These are phyloP conservation scores for Zaprionus inermis DNA, from an alignment of 1,140 invertebrate genomes.

Conservation along the genomic window DNA sequence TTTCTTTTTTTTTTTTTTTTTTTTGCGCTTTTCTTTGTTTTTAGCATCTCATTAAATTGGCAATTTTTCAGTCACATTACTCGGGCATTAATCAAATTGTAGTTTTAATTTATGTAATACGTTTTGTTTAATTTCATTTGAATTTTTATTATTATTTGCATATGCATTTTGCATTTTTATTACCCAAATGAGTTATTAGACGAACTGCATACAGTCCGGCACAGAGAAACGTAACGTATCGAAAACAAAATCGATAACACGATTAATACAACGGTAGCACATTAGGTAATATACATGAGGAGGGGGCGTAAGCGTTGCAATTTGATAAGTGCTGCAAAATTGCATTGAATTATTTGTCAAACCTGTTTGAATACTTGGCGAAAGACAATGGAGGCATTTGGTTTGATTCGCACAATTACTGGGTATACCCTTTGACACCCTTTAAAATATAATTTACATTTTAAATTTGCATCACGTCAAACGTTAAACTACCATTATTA, in stretches of 20 bases:
- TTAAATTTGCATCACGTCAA: neutral
- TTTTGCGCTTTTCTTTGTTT: slow-evolving; percentile 3
- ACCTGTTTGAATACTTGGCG: neutral
- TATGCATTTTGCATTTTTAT: neutral
- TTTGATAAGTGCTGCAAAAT: neutral
- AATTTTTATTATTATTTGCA: neutral
- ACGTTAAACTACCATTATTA: too few relatives aligned
- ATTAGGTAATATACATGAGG: neutral
- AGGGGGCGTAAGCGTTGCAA: neutral
- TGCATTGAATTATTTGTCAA: neutral
- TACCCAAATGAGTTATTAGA: neutral
- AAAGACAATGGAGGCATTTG: neutral
- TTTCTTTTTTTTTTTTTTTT: neutral
- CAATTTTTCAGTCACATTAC: neutral
- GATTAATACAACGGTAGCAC: too few relatives aligned
- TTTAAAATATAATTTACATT: neutral
- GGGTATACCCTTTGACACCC: neutral
- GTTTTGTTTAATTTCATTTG: slow-evolving; percentile 3
- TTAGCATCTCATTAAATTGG: slow-evolving; percentile 15
- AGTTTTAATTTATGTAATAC: neutral
- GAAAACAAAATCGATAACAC: too few relatives aligned
- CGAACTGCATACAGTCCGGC: neutral
- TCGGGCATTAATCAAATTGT: slow-evolving; percentile 4
- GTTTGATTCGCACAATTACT: neutral
- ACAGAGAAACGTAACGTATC: too few relatives aligned